Evolutionary conservation across 2,888 invertebrate species (phyloP).

Genomic region (Pollenia amentaria): DNA sequence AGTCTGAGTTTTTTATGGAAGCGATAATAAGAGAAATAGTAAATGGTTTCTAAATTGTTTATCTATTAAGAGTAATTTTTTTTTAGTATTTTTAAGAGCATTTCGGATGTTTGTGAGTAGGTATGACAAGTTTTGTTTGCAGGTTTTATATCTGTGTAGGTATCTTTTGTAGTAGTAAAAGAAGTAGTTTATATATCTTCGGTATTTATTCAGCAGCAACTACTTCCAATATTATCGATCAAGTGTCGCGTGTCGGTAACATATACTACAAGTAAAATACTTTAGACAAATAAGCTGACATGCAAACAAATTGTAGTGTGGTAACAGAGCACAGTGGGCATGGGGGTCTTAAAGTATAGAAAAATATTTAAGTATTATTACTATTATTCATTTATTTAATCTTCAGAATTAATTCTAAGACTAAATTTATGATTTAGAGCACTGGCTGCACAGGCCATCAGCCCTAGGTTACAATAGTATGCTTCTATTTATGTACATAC

Average conservation of each 20-base stretch:
- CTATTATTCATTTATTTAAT: too few species aligned
- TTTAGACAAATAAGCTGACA: neutral
- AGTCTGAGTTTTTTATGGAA: neutral
- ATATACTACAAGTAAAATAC: neutral
- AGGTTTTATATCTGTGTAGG: neutral
- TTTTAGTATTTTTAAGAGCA: neutral
- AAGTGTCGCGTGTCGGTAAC: conserved; percentile 29
- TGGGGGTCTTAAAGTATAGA: too few species aligned
- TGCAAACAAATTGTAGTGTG: neutral
- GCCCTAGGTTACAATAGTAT: too few species aligned
- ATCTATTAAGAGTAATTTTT: neutral
- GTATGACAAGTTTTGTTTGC: neutral
- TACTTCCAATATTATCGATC: conserved; percentile 40
- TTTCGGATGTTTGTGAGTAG: neutral
- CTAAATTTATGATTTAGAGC: too few species aligned
- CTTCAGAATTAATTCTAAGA: too few species aligned
- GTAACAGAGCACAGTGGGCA: neutral
- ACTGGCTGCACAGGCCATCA: too few species aligned
- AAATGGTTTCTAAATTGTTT: neutral
- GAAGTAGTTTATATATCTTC: neutral
- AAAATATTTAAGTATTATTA: too few species aligned
- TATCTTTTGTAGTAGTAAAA: neutral
- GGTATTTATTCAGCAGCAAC: conserved; percentile 30
- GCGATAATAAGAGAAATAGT: neutral
- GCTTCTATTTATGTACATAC: too few species aligned